Conservation (phyloP, 2,888 invertebrate species). For the Bellardia pandia region DNA sequence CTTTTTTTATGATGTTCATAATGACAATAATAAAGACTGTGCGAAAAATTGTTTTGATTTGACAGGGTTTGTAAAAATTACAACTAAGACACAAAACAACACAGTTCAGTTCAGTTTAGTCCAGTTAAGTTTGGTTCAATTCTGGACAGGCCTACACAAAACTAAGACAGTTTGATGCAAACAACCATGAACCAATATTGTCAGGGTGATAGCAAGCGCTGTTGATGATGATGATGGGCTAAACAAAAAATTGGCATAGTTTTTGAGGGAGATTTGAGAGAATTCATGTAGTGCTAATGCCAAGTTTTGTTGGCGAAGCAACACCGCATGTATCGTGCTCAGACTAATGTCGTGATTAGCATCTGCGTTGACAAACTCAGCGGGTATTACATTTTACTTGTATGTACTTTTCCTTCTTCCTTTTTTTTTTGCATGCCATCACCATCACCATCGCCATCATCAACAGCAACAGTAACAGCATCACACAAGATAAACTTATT, state of each 20-base stretch:
- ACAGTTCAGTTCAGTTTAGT: not conserved
- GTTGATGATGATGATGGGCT: slow-evolving; percentile 51
- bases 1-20: slow-evolving; percentile 37
- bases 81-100: slow-evolving; percentile 36
- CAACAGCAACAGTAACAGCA: no score
- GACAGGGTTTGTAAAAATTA: slow-evolving; percentile 67
- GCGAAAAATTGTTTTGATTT: slow-evolving; percentile 70
- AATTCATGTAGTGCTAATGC: slow-evolving; percentile 71
- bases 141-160: not conserved
- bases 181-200: slow-evolving; percentile 26
- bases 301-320: slow-evolving; percentile 78
- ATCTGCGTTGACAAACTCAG: slow-evolving; percentile 84
- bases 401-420: slow-evolving; percentile 1
- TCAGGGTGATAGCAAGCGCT: slow-evolving; percentile 22
- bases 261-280: slow-evolving; percentile 61
- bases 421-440: slow-evolving; percentile 52
- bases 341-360: slow-evolving; percentile 83
- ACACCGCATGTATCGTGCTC: slow-evolving; percentile 75
- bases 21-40: slow-evolving; percentile 69
- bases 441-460: not conserved
- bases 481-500: slow-evolving; percentile 1
- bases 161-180: slow-evolving; percentile 31
- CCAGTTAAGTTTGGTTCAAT: not conserved
- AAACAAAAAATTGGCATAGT: slow-evolving; percentile 58
- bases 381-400: slow-evolving; percentile 72